Percentiles rank a stretch among this genome's conserved stretches.
phyloP scores from a whole-genome alignment of 1,140 invertebrate species.

The Leptoteleia sp. region DNA sequence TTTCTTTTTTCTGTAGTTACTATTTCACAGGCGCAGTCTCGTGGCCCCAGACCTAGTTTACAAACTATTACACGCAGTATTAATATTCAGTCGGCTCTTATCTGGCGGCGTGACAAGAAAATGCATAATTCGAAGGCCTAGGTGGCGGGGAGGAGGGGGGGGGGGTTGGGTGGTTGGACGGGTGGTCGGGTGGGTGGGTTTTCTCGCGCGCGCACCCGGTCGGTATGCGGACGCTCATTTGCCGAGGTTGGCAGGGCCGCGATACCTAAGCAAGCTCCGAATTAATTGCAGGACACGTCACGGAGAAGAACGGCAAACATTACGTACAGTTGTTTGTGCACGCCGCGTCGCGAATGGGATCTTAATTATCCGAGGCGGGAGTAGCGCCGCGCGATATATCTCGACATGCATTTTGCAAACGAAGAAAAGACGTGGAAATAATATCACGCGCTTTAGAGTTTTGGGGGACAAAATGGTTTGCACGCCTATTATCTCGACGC shows the following conservation, averaged over 20 bases:
- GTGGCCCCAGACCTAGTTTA: constrained; percentile 74
- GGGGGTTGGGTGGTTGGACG: constrained; percentile 7
- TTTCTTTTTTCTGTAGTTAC: background rate
- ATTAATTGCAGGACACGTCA: constrained; percentile 71
- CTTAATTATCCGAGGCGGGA: constrained; percentile 55
- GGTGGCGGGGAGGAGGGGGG: constrained; percentile 36
- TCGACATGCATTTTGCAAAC: constrained; percentile 20
- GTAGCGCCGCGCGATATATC: constrained; percentile 29
- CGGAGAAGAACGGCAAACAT: constrained; percentile 60
- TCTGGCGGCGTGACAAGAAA: constrained; percentile 78
- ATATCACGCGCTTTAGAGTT: constrained; percentile 22
- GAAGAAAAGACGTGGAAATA: constrained; percentile 24
- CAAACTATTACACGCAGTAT: constrained; percentile 79
- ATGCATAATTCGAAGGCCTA: constrained; percentile 77
- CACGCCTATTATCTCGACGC: too few species aligned
- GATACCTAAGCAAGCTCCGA: constrained; percentile 67
- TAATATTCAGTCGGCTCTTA: constrained; percentile 80
- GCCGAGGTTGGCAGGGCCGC: constrained; percentile 27
- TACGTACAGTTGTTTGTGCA: constrained; percentile 57
- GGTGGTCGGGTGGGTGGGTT: constrained; percentile 8
- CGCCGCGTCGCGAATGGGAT: constrained; percentile 57
- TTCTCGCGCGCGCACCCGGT: constrained; percentile 28
- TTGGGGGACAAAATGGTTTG: constrained; percentile 20
- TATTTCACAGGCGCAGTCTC: constrained; percentile 43
- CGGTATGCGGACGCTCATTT: constrained; percentile 56